Conservation (phyloP, 2,888 invertebrate species). For the Ceriagrion tenellum region DNA sequence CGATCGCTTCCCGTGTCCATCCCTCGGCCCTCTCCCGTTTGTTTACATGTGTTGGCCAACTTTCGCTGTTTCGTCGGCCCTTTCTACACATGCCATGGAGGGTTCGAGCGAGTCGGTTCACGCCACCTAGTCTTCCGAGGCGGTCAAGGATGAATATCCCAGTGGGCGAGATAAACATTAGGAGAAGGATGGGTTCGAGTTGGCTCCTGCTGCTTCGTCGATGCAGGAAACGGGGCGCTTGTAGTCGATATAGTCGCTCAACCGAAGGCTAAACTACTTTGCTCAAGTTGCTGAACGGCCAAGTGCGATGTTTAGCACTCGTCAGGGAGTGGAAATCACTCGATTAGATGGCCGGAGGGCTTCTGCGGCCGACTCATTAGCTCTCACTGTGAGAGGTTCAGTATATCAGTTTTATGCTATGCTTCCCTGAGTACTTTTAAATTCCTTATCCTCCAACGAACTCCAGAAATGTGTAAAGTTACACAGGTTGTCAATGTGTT, state of each 20-base stretch:
- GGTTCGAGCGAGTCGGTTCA: not conserved
- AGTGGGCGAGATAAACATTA: not conserved
- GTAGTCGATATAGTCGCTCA: not conserved
- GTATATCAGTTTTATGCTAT: no score
- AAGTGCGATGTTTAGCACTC: not conserved
- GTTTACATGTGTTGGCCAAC: slow-evolving; percentile 9
- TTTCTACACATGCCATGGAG: not conserved
- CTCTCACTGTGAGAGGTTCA: no score
- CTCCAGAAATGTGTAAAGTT: no score
- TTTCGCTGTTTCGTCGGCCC: not conserved
- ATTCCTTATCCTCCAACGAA: no score
- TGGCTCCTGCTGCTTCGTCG: not conserved
- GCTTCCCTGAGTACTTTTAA: no score
- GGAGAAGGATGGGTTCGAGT: not conserved
- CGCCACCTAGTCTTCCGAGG: not conserved
- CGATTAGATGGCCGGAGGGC: not conserved
- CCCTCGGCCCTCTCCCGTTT: not conserved
- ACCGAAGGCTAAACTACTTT: not conserved
- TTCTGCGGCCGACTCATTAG: not conserved
- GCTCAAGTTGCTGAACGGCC: not conserved
- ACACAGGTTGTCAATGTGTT: no score
- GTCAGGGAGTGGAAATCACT: not conserved
- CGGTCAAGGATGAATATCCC: not conserved
- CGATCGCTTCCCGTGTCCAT: not conserved
- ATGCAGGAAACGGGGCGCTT: no score